A percentile compares a stretch with the other conserved stretches of the same genome.
These are phyloP conservation scores for Eupelmus urozonus DNA, from an alignment of 2,888 invertebrate genomes.

Conservation along the genomic window DNA sequence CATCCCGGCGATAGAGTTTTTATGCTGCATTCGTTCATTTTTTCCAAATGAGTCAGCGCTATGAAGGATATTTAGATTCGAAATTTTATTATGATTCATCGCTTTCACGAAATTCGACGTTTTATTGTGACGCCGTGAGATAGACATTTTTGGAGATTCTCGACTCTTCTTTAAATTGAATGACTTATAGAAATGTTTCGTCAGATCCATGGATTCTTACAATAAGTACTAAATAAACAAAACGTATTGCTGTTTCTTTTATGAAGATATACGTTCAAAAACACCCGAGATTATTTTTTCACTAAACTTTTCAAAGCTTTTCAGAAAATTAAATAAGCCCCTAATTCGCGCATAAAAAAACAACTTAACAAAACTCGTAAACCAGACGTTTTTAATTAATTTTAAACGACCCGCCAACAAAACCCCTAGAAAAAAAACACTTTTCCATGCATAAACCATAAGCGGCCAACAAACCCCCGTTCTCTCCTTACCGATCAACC, in stretches of 20 bases:
- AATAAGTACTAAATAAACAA: neutral
- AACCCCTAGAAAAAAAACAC: no score
- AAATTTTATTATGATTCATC: slow-evolving; percentile 21
- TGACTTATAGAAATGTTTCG: neutral
- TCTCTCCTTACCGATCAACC: no score
- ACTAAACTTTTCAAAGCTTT: neutral
- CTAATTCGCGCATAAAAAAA: neutral
- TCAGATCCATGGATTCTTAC: neutral
- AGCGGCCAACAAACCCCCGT: no score
- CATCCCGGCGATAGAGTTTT: neutral
- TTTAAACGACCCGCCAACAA: no score
- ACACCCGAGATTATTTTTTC: no score
- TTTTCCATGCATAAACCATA: no score
- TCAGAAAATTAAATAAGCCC: neutral
- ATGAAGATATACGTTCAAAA: no score
- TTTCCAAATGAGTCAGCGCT: neutral
- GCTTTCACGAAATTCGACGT: neutral
- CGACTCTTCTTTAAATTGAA: neutral
- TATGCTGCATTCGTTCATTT: neutral
- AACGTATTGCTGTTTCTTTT: no score
- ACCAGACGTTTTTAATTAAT: no score
- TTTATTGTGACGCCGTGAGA: neutral
- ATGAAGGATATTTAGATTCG: neutral
- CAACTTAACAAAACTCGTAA: neutral
- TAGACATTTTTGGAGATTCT: neutral